Evolutionary conservation across 2,113 vertebrate species (phyloP), one percentile per base, ranked within the genome.

Genomic region (Pachyramphus minor): DNA sequence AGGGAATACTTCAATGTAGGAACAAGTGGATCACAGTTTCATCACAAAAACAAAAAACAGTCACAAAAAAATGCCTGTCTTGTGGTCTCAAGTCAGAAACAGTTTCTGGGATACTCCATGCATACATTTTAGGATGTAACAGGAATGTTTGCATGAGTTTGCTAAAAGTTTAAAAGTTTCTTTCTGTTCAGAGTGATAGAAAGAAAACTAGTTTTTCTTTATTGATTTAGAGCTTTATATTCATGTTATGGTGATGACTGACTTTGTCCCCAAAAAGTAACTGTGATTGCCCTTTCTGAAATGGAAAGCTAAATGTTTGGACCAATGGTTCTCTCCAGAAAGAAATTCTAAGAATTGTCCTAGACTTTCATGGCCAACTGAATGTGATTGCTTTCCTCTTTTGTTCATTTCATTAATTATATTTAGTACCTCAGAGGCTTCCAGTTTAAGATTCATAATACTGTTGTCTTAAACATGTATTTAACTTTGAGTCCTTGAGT

Each of bases 21-120:
- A 93, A 22, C 22, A 95, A 72, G 55, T 82, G 27, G 31, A 68
- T 84, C 33, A 63, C 55, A 93, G 14, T 76, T 96, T 96, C 21
- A 73, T 59, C 77, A 81, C 21, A 95, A 50, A 15, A 89, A 41
- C 17, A 67, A 85, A 84, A 81, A 68, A 27, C 19, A 59, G 27
- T 73, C 67, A 90, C 25, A 56, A 94, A 91, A 62, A 59, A 95
- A 64, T 81, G 92, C 20, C 44, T 87, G 13, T 78, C 41, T 64
- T 92, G 89, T 88, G 62, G 35, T 95, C 35, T 96, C 81, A 95
- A 90, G 92, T 27, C 56, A 60, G 50, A 79, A 91, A 80, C 23
- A n/a, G 17, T 63, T 49, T 71, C 35, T 76, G 59, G 68, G 50
- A 3, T 71, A 82, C 62, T 72, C 21, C 83, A 44, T 69, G 67